Evolutionary conservation across 2,888 invertebrate species (phyloP).

Genomic region (Diplazon laetatorius): DNA sequence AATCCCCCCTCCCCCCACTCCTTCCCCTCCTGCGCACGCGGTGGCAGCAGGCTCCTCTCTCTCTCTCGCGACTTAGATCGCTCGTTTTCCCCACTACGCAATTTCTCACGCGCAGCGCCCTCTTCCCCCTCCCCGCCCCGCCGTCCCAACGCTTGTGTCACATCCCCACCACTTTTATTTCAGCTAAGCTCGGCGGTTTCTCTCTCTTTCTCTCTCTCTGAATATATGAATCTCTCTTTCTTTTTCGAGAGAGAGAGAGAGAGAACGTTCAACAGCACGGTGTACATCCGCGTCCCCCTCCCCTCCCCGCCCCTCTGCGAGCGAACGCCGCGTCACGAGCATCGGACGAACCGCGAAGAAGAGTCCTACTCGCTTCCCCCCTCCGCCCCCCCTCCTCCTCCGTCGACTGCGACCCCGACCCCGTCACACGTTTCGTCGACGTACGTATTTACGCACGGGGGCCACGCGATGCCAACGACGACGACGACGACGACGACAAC

Average conservation of each 20-base stretch:
- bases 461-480: too few relatives aligned
- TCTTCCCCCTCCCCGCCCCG: not conserved
- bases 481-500: conserved; percentile 29
- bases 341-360: not conserved
- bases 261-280: too few relatives aligned
- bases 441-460: conserved; percentile 43
- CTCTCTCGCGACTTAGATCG: conserved; percentile 69
- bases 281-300: conserved; percentile 14
- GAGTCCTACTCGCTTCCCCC: not conserved
- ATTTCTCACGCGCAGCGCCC: conserved; percentile 47
- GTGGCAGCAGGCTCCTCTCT: conserved; percentile 36
- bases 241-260: too few relatives aligned
- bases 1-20: too few relatives aligned
- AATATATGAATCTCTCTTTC: too few relatives aligned
- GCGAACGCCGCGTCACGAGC: conserved; percentile 18
- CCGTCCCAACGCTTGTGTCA: not conserved
- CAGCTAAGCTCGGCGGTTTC: not conserved
- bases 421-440: conserved; percentile 47
- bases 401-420: conserved; percentile 59
- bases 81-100: conserved; percentile 64
- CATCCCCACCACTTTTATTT: conserved; percentile 2
- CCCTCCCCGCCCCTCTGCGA: conserved; percentile 48
- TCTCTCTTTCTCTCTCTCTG: too few relatives aligned
- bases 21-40: too few relatives aligned
- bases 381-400: not conserved